phyloP scores from a whole-genome alignment of 2,113 vertebrate species.

The Zingel zingel region DNA sequence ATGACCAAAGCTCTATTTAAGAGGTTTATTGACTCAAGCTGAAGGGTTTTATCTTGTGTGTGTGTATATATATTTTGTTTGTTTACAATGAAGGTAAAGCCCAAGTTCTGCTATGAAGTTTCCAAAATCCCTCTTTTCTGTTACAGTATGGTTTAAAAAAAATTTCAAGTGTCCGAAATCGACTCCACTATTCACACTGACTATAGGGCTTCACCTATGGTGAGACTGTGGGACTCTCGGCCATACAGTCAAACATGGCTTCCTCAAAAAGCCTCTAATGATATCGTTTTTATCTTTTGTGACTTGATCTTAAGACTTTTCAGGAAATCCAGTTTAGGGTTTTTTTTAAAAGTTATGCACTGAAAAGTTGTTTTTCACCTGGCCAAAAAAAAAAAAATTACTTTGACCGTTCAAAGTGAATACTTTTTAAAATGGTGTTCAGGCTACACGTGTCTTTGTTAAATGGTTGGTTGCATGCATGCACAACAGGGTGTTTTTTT shows the following conservation, averaged over 20 bases:
- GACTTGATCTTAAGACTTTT: slow-evolving; percentile 19
- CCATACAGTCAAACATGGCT: not conserved
- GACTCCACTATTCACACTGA: not conserved
- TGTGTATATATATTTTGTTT: not conserved
- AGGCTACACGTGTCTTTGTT: slow-evolving; percentile 13
- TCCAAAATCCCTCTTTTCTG: not conserved
- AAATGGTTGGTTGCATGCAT: slow-evolving; percentile 19
- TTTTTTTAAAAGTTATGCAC: slow-evolving; percentile 34
- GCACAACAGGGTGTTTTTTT: not conserved
- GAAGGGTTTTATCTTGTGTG: slow-evolving; percentile 34
- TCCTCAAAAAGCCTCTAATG: slow-evolving; percentile 16
- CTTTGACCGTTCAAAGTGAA: not conserved
- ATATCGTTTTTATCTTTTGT: not conserved
- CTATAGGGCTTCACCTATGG: slow-evolving; percentile 11
- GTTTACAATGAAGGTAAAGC: slow-evolving; percentile 50
- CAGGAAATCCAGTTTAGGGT: not conserved
- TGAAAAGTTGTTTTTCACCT: slow-evolving; percentile 50
- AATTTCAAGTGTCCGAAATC: not conserved
- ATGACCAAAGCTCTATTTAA: slow-evolving; percentile 59
- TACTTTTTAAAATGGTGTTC: not conserved
- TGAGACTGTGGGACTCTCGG: slow-evolving; percentile 14
- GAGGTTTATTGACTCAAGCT: slow-evolving; percentile 33
- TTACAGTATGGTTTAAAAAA: not conserved
- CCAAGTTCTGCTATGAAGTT: slow-evolving; percentile 10
- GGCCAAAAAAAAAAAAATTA: slow-evolving; percentile 14